These are phyloP conservation scores for Plectus sambesii DNA, from an alignment of 1,140 invertebrate species.

Conservation along the genomic window DNA sequence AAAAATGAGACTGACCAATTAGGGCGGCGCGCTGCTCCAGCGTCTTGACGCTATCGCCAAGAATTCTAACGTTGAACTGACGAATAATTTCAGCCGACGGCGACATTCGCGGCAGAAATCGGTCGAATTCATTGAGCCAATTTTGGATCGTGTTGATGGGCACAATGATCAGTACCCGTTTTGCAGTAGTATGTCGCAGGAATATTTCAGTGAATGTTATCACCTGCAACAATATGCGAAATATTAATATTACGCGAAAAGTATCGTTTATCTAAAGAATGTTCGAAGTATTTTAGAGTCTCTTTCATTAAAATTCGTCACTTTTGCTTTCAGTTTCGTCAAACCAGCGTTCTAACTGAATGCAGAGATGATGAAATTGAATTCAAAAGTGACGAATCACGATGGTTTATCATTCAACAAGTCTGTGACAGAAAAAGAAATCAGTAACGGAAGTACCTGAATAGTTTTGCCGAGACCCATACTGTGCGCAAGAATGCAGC, in stretches of 20 bases:
- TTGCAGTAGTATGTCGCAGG: conserved; percentile 72
- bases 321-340: neutral
- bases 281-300: conserved; percentile 9
- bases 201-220: conserved; percentile 93
- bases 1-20: conserved; percentile 45
- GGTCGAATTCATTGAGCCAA: conserved; percentile 92
- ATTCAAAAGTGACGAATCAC: too few species aligned
- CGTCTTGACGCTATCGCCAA: conserved; percentile 89
- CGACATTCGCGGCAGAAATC: conserved; percentile 64
- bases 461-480: conserved; percentile 99
- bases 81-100: conserved; percentile 54
- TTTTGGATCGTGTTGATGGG: conserved; percentile 98
- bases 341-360: conserved; percentile 14
- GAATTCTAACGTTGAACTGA: conserved; percentile 71
- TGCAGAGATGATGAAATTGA: too few species aligned
- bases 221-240: conserved; percentile 49
- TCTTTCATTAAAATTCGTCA: too few species aligned
- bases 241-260: conserved; percentile 31
- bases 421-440: too few species aligned
- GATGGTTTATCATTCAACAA: too few species aligned
- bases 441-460: conserved; percentile 61
- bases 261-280: conserved; percentile 12
- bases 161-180: conserved; percentile 84
- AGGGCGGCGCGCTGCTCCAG: conserved; percentile 68
- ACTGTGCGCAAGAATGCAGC: conserved; percentile 93